Evolutionary conservation across 1,140 invertebrate genomes (phyloP).

Genomic region (Leptinotarsa lineolata): DNA sequence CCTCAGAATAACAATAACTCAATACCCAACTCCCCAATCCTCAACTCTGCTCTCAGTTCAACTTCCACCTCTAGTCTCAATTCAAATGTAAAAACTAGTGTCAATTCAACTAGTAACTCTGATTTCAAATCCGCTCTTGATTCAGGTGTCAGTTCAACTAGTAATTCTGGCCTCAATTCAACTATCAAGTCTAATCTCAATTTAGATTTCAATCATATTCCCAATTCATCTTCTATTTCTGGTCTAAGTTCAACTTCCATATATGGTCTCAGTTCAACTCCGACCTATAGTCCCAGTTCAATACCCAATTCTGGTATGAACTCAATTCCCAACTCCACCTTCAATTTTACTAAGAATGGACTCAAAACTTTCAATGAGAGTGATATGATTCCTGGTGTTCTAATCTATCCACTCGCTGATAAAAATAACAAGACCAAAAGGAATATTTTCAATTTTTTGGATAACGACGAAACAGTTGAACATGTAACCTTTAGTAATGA

Average conservation of each 20-base stretch:
- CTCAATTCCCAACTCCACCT: too few relatives aligned
- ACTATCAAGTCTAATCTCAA: too few relatives aligned
- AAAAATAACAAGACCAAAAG: constrained; percentile 14
- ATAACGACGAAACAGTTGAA: neutral
- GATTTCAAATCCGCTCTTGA: too few relatives aligned
- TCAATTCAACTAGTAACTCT: too few relatives aligned
- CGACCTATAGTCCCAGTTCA: too few relatives aligned
- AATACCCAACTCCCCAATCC: too few relatives aligned
- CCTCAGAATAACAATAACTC: too few relatives aligned
- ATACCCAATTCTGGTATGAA: too few relatives aligned
- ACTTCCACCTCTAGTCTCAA: neutral
- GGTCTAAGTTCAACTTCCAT: neutral
- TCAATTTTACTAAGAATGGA: neutral
- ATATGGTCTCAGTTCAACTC: too few relatives aligned
- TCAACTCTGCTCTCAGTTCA: neutral
- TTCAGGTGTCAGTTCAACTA: too few relatives aligned
- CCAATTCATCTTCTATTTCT: neutral
- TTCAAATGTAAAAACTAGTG: neutral
- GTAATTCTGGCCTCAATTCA: too few relatives aligned
- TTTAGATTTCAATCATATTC: neutral
- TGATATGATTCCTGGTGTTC: constrained; percentile 17
- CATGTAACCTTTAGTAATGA: neutral
- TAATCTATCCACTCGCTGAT: constrained; percentile 7
- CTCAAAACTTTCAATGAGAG: neutral
- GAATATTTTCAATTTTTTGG: neutral